Evolutionary conservation across 1,140 invertebrate genomes (phyloP), one percentile per base, ranked within the genome.

Genomic region (Drosophila suzukii): DNA sequence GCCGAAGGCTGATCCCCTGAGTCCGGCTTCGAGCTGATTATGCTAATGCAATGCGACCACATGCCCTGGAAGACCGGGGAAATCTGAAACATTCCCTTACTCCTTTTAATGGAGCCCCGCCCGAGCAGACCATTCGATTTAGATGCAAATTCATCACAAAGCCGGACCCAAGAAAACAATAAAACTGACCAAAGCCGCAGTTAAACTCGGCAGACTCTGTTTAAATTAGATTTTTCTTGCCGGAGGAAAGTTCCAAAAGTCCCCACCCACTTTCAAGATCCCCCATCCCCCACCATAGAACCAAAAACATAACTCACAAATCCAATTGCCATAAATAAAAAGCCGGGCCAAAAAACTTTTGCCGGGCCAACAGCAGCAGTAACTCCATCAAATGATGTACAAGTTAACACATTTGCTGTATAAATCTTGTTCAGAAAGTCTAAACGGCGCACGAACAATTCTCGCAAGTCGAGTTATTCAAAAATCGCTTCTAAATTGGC

Each of bases 301-400:
- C 36, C 49, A 60, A 67, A 79, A 51, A 83, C 70, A 83, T 84
- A 88, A 86, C 75, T 89, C 84, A 84, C 72, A 89, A 89, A 89
- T 89, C 84, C 84, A 84, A 89, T 89, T 78, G 84, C 80, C 84
- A 89, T 89, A 89, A 89, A 83, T 86, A 84, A 88, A 76, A 56
- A 67, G 54, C 36, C 11, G 24, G 47, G 60, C 54, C 71, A 55
- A 74, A 74, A 90, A 89, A 79, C 50, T 90, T 90, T 73, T 47
- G 47, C 55, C 60, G 70, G 34, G 39, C 12, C 34, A 1, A 56
- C 32, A 10, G 61, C 32, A 34, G 62, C 43, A 65, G 82, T 91
- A 91, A 91, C 88, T 91, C 77, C 83, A 91, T 91, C 88, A 91
- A 91, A 91, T 90, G 85, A 90, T 89, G 88, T 90, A 90, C 88